Conservation (phyloP, 2,113 vertebrate species). For the Pluvialis apricaria region DNA sequence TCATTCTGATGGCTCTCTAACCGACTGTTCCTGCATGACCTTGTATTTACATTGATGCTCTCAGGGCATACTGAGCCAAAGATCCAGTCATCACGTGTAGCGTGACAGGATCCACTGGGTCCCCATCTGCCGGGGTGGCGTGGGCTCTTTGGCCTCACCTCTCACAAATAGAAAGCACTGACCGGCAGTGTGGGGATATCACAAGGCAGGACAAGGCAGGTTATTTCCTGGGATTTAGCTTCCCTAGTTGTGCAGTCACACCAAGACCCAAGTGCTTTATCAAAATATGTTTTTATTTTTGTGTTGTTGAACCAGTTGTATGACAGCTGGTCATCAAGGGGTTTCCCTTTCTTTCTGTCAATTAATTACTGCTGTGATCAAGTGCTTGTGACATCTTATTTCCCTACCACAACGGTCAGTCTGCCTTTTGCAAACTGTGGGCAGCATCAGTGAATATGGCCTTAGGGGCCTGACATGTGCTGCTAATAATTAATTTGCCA, state of each 20-base stretch:
- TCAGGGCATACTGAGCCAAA: not conserved
- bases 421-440: not conserved
- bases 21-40: accelerated
- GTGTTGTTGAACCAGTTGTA: not conserved
- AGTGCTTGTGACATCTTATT: not conserved
- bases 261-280: not conserved
- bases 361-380: not conserved
- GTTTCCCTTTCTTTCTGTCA: not conserved
- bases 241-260: not conserved
- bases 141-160: not conserved
- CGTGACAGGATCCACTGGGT: not conserved
- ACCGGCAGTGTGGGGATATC: not conserved
- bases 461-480: not conserved
- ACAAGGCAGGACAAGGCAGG: not conserved
- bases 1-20: not conserved
- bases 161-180: not conserved
- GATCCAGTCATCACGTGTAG: not conserved
- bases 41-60: not conserved
- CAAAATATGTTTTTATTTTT: not conserved
- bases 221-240: not conserved
- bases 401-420: not conserved
- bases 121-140: not conserved
- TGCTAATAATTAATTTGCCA: not conserved
- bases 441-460: not conserved
- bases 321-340: not conserved